Evolutionary conservation across 1,140 invertebrate species (phyloP).

Genomic region (Aradophagus sp.): DNA sequence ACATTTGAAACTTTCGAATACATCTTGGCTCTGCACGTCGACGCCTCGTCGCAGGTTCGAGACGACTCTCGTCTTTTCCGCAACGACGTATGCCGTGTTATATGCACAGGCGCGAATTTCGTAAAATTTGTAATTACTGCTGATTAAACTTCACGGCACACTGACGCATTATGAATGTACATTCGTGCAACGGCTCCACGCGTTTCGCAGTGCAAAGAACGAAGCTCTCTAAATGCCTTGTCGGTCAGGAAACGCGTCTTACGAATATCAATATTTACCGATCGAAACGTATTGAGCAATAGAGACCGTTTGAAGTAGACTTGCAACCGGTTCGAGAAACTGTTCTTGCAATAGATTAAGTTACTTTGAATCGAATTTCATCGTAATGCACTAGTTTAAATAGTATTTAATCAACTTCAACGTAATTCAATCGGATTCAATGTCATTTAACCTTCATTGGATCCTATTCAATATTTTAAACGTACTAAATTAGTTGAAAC

Average conservation of each 20-base stretch:
- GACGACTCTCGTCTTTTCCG: conserved; percentile 34
- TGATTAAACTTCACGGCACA: conserved; percentile 60
- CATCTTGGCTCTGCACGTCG: conserved; percentile 45
- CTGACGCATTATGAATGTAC: conserved; percentile 51
- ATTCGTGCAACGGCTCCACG: conserved; percentile 44
- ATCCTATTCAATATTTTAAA: too few relatives aligned
- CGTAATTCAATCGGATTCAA: too few relatives aligned
- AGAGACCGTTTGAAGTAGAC: too few relatives aligned
- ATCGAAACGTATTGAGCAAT: too few relatives aligned
- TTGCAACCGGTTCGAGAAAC: too few relatives aligned
- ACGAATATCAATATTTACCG: conserved; percentile 19
- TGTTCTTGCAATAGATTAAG: too few relatives aligned
- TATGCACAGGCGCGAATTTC: conserved; percentile 56
- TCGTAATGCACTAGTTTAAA: too few relatives aligned
- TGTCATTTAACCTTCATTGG: too few relatives aligned
- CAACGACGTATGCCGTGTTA: conserved; percentile 22
- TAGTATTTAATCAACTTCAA: too few relatives aligned
- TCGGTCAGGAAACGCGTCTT: conserved; percentile 30
- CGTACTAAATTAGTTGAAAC: too few relatives aligned
- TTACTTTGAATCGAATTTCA: too few relatives aligned
- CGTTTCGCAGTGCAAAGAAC: conserved; percentile 26
- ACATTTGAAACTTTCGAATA: conserved; percentile 27
- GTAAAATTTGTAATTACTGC: conserved; percentile 68
- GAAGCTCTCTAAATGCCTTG: conserved; percentile 48
- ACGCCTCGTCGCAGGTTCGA: conserved; percentile 12